Percentiles rank a stretch among this genome's conserved stretches.
Evolutionary conservation across 1,140 invertebrate species (phyloP).

Genomic region (Leptinotarsa texana): DNA sequence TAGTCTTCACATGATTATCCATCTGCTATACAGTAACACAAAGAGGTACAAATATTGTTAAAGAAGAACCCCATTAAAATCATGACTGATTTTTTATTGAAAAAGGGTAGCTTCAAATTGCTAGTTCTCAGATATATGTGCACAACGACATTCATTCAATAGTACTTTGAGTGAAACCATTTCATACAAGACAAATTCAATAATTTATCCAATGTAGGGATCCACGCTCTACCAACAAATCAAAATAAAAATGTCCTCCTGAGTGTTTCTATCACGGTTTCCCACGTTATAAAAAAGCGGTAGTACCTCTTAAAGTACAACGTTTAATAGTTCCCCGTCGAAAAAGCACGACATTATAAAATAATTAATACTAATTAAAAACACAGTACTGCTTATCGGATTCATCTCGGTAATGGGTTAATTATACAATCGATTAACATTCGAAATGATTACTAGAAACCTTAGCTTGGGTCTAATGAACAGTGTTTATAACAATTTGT

Average conservation of each 20-base stretch:
- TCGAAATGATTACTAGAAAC: background rate
- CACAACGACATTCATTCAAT: too few species aligned
- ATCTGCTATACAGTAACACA: too few species aligned
- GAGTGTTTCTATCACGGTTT: too few species aligned
- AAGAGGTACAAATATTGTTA: too few species aligned
- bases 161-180: too few species aligned
- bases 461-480: background rate
- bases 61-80: too few species aligned
- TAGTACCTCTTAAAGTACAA: background rate
- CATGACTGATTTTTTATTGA: background rate
- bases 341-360: background rate
- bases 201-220: too few species aligned
- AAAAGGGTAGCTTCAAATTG: background rate
- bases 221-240: too few species aligned
- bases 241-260: too few species aligned
- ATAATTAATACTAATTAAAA: background rate
- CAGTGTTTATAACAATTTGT: background rate
- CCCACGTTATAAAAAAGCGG: background rate
- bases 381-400: background rate
- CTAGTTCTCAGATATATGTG: too few species aligned
- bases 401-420: background rate
- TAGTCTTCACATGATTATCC: too few species aligned
- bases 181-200: too few species aligned
- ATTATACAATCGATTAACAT: constrained; percentile 4
- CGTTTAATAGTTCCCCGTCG: background rate